Evolutionary conservation across 2,888 invertebrate genomes (phyloP).

Genomic region (Noctua janthina): DNA sequence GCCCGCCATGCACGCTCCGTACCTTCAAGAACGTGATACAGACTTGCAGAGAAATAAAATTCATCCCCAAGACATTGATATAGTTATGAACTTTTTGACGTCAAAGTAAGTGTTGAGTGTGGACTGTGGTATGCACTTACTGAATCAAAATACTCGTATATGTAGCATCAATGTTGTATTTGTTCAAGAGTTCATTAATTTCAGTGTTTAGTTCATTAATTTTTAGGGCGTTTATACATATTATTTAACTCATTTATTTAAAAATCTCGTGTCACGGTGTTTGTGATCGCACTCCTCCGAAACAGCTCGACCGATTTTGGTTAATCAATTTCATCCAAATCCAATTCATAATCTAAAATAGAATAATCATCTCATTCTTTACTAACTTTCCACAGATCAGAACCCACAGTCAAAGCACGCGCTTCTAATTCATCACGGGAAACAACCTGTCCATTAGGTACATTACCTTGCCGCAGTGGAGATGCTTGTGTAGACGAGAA

Average conservation of each 20-base stretch:
- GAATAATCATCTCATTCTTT: not conserved
- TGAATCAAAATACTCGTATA: slow-evolving; percentile 4
- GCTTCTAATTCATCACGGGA: slow-evolving; percentile 72
- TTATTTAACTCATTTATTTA: too few relatives aligned
- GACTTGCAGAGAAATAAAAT: slow-evolving; percentile 71
- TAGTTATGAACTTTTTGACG: slow-evolving; percentile 76
- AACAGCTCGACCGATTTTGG: not conserved
- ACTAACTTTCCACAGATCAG: slow-evolving; percentile 62
- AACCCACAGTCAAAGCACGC: slow-evolving; percentile 56
- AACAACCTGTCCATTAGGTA: slow-evolving; percentile 77
- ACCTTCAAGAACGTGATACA: slow-evolving; percentile 71
- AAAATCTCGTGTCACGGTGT: too few relatives aligned
- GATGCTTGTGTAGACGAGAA: slow-evolving; percentile 88
- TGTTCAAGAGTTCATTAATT: not conserved
- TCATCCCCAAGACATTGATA: slow-evolving; percentile 84
- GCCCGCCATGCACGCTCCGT: slow-evolving; percentile 60
- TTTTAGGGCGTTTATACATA: not conserved
- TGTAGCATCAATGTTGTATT: not conserved
- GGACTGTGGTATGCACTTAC: not conserved
- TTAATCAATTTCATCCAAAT: not conserved
- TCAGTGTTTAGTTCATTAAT: too few relatives aligned
- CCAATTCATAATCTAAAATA: not conserved
- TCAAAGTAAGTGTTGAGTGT: slow-evolving; percentile 74
- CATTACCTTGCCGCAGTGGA: slow-evolving; percentile 78
- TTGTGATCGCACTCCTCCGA: too few relatives aligned